Evolutionary conservation across 2,113 vertebrate genomes (phyloP), one percentile per base, ranked within the genome.

Genomic region (Ia io): DNA sequence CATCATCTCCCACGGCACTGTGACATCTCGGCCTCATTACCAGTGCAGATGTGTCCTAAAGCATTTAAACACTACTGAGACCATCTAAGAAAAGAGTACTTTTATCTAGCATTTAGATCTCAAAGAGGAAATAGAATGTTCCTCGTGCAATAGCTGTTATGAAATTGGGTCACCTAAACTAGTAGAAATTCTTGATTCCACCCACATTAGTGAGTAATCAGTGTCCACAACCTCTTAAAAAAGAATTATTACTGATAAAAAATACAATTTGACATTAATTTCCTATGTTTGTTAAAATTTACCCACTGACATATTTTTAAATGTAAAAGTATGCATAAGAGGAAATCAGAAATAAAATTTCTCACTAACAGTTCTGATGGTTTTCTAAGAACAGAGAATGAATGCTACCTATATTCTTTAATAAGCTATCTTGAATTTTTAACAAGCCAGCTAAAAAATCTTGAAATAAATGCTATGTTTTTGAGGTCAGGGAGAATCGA

Each of bases 281-380:
- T 93, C 28, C 32, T 84, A 14, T 42, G 73, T 44, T 88, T 76
- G 4, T 84, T 84, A 96, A 87, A 88, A 94, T 84, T 61, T 42
- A 92, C 28, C 40, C 37, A 69, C 5, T 3, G 65, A 83, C 8
- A 71, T 32, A 53, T 59, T 89, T 63, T 88, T 69, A 23, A 90
- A 70, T 85, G 67, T 76, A 91, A 84, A 90, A 51, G 61, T 79
- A 70, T 59, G 35, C 11, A 9, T 95, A 83, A 32, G 49, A 91
- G 37, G 44, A 74, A 93, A 92, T 67, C 70, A 82, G 90, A 90
- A 92, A 88, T 40, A 86, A 76, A 69, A n/a, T 3, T 77, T 84
- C 92, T 87, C 16, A 67, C 42, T 76, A 73, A 74, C 0, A 70
- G 40, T 92, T 88, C 25, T 78, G 71, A 85, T 47, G 10, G 30